Conservation (phyloP, 2,888 invertebrate genomes). For the Drosophila picticornis region DNA sequence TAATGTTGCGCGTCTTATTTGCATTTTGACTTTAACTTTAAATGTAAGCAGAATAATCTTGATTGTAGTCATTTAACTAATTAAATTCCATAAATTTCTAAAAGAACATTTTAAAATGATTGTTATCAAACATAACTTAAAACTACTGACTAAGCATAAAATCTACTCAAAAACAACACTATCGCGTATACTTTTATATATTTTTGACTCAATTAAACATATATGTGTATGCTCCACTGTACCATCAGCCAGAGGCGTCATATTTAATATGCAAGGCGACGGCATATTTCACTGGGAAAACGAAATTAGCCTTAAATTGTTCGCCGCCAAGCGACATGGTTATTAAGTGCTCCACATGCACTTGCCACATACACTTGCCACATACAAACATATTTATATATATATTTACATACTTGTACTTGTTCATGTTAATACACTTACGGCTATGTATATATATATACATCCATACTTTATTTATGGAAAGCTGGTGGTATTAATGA, state of each 20-base stretch:
- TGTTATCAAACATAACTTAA: neutral
- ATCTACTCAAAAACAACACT: neutral
- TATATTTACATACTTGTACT: constrained; percentile 7
- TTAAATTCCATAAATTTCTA: neutral
- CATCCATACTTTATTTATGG: constrained; percentile 65
- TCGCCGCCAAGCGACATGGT: constrained; percentile 56
- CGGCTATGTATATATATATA: constrained; percentile 19
- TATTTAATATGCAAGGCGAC: constrained; percentile 70
- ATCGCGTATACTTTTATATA: neutral
- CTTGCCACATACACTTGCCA: constrained; percentile 21
- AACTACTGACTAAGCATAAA: neutral
- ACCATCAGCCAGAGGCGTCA: constrained; percentile 24
- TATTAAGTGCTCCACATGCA: constrained; percentile 68
- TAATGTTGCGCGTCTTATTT: neutral
- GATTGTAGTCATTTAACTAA: neutral
- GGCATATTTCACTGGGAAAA: constrained; percentile 70
- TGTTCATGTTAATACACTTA: constrained; percentile 36
- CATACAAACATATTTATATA: constrained; percentile 6
- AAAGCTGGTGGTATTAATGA: constrained; percentile 52
- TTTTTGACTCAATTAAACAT: neutral
- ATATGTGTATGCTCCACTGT: constrained; percentile 32
- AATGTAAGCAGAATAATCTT: neutral
- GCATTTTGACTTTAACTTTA: neutral
- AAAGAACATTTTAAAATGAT: neutral
- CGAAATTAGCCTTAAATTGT: constrained; percentile 79